Percentiles rank a stretch among this genome's conserved stretches.
These are phyloP conservation scores for Macroglossus sobrinus DNA, from an alignment of 2,113 vertebrate genomes.

Conservation along the genomic window DNA sequence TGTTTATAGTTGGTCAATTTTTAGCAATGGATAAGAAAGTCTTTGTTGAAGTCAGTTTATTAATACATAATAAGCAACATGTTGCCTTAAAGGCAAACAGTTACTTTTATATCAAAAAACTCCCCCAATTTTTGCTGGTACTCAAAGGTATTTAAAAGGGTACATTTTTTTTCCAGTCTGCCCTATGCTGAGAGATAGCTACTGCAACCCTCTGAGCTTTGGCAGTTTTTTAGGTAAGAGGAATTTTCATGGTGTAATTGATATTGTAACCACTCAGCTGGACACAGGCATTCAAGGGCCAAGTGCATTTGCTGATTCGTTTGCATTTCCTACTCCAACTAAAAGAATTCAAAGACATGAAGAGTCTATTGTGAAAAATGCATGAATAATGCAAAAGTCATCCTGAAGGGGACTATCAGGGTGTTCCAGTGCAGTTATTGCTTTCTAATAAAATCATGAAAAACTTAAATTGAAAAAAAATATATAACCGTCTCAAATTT, in stretches of 20 bases:
- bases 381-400: not conserved
- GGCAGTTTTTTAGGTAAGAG: constrained; percentile 2
- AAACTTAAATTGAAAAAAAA: not conserved
- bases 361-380: constrained; percentile 42
- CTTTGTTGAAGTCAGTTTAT: constrained; percentile 51
- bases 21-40: constrained; percentile 24
- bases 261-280: constrained; percentile 35
- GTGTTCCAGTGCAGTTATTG: not conserved
- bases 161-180: not conserved
- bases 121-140: not conserved
- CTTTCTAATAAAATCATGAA: not conserved
- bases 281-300: not conserved
- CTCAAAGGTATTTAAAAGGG: not conserved
- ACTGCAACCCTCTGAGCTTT: not conserved
- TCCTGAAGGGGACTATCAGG: not conserved
- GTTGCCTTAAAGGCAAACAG: not conserved
- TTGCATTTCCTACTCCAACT: constrained; percentile 16
- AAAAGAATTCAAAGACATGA: constrained; percentile 42
- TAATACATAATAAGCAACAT: not conserved
- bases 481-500: not conserved
- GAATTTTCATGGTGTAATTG: constrained; percentile 37
- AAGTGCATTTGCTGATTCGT: constrained; percentile 17
- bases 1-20: constrained; percentile 32
- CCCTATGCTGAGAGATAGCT: not conserved
- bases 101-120: constrained; percentile 10